Evolutionary conservation across 2,888 invertebrate genomes (phyloP).

Genomic region (Phania funesta): DNA sequence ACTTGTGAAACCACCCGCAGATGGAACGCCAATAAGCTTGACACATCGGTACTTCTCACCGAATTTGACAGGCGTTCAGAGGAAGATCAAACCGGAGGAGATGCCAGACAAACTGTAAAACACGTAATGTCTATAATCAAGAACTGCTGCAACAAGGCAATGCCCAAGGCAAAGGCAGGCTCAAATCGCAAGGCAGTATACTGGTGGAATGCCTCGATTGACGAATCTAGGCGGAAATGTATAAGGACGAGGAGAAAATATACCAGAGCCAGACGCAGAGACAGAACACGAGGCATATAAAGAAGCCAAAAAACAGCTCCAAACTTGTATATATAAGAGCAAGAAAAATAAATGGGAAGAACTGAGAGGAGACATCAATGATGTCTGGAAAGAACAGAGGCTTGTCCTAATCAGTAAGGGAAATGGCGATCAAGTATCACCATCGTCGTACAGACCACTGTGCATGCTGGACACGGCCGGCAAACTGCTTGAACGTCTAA

Average conservation of each 20-base stretch:
- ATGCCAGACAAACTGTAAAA: not conserved
- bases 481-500: slow-evolving; percentile 31
- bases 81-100: not conserved
- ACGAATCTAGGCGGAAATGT: not conserved
- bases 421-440: slow-evolving; percentile 28
- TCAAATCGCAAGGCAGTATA: too few relatives aligned
- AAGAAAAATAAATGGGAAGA: too few relatives aligned
- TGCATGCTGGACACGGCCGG: slow-evolving; percentile 36
- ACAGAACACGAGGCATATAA: too few relatives aligned
- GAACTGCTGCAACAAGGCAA: too few relatives aligned
- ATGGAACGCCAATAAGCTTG: not conserved
- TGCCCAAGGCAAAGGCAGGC: too few relatives aligned
- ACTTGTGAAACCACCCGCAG: too few relatives aligned
- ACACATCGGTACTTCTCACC: not conserved
- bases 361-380: too few relatives aligned
- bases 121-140: too few relatives aligned
- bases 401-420: slow-evolving; percentile 44
- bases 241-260: not conserved
- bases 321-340: too few relatives aligned
- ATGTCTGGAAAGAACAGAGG: slow-evolving; percentile 40
- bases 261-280: too few relatives aligned
- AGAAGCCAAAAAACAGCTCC: too few relatives aligned
- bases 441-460: slow-evolving; percentile 44
- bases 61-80: not conserved
- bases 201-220: not conserved